Conservation (phyloP, 2,888 invertebrate genomes). For the Spilosoma lubricipeda region DNA sequence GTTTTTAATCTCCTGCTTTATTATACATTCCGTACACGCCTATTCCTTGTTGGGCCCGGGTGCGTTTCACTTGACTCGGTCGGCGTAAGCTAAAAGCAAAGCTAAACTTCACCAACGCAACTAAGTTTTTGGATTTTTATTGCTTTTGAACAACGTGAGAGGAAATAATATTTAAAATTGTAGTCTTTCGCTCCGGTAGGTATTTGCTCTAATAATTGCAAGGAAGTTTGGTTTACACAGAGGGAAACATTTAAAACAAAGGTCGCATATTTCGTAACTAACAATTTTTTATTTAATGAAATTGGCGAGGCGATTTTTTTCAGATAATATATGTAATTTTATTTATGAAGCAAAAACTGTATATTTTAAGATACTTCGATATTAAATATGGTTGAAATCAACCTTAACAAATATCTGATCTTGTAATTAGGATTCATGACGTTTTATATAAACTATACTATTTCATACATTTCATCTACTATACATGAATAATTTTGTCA, state of each 20-base stretch:
- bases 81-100: slow-evolving; percentile 75
- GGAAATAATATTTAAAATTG: slow-evolving; percentile 80
- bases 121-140: slow-evolving; percentile 83
- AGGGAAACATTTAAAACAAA: neutral
- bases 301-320: no score
- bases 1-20: slow-evolving; percentile 84
- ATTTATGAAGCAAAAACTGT: neutral
- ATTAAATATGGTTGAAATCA: no score
- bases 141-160: slow-evolving; percentile 83
- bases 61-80: slow-evolving; percentile 74
- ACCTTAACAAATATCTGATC: no score
- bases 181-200: slow-evolving; percentile 53
- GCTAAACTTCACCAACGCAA: slow-evolving; percentile 80
- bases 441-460: neutral
- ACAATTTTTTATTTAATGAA: neutral
- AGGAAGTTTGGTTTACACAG: neutral
- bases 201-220: slow-evolving; percentile 31
- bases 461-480: neutral
- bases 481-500: neutral
- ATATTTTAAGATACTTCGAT: neutral
- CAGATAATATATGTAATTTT: no score
- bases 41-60: slow-evolving; percentile 81
- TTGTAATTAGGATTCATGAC: neutral
- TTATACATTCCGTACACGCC: slow-evolving; percentile 85
- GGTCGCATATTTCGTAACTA: neutral